These are phyloP conservation scores for Condylostylus longicornis DNA, from an alignment of 1,140 invertebrate species.

Conservation along the genomic window DNA sequence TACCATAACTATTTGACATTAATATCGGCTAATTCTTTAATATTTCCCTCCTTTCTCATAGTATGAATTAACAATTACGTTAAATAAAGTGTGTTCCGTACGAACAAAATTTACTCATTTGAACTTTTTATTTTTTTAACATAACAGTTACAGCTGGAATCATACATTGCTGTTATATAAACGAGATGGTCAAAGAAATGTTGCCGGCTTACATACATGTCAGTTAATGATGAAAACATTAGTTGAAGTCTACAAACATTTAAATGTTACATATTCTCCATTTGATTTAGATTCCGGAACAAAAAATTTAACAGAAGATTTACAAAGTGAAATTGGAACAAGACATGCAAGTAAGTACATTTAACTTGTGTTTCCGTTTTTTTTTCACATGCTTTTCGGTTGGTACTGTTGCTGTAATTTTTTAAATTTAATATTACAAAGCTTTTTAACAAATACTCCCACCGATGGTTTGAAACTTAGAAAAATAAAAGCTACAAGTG, in stretches of 20 bases:
- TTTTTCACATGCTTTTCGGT: no score
- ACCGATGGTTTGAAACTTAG: no score
- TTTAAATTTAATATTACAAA: no score
- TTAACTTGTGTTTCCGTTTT: no score
- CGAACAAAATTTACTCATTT: no score
- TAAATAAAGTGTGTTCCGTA: no score
- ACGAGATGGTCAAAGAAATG: conserved; percentile 30
- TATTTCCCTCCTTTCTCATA: not conserved
- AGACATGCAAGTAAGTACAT: conserved; percentile 37
- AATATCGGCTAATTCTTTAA: not conserved
- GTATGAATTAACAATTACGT: no score
- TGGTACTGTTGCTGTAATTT: no score
- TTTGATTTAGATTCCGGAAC: conserved; percentile 18
- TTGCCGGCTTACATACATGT: conserved; percentile 34
- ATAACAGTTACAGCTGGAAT: conserved; percentile 36
- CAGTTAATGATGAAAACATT: conserved; percentile 31
- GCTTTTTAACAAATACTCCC: no score
- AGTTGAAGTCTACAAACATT: conserved; percentile 26
- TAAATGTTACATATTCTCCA: conserved; percentile 28
- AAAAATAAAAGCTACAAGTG: no score
- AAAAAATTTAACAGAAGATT: conserved; percentile 27
- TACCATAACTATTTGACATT: no score
- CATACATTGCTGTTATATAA: conserved; percentile 36
- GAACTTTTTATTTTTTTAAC: no score
- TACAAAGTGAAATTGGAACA: conserved; percentile 33